Base-by-base conservation (phyloP, 2,888 invertebrate genomes). In the Synergus itoensis region DNA sequence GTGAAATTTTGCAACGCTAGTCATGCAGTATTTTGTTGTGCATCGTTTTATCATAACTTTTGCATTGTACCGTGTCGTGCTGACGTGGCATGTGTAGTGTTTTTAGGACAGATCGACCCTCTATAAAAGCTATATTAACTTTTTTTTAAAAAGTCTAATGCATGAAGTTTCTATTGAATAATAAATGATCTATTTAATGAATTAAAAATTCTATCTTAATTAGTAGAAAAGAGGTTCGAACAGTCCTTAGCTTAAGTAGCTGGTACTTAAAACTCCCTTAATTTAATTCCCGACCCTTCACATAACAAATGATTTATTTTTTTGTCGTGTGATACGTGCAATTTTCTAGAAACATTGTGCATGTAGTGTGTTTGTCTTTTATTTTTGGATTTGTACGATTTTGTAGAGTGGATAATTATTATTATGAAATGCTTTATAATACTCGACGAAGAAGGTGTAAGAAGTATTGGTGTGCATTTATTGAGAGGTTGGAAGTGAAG, bases 21-120 rank as follows among this genome's bases (percentile, higher is more conserved):
- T 73, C 73, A 73, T 73, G 48, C 53, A 73, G 53, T 73, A 73
- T 81, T 81, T 75, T 82, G 81, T 81, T 81, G 81, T 62, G 82
- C 78, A 81, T 81, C 75, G 40, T 76, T 43, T 73, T 83, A 82
- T 83, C 83, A 85, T 85, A 83, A 83, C 81, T 87, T 87, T 86
- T 87, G 88, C 84, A 86, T 88, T 86, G 84, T 87, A 84, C 83
- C 84, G 86, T 85, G 83, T 81, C 83, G 84, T 85, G 84, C 84
- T 84, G 85, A 85, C 86, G 84, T 89, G 88, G 90, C 90, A 88
- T 89, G 90, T 84, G 87, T 88, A 90, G 89, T 87, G 76, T 80
- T 85, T 78, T 78, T 75, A 73, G 48, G 73, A 73, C 73, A 73
- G 73, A 73, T 73, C 73, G 73, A 73, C n/a, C 53, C 53, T 73